phyloP scores from a whole-genome alignment of 2,797 vertebrate species.

The Eulemur albifrons region DNA sequence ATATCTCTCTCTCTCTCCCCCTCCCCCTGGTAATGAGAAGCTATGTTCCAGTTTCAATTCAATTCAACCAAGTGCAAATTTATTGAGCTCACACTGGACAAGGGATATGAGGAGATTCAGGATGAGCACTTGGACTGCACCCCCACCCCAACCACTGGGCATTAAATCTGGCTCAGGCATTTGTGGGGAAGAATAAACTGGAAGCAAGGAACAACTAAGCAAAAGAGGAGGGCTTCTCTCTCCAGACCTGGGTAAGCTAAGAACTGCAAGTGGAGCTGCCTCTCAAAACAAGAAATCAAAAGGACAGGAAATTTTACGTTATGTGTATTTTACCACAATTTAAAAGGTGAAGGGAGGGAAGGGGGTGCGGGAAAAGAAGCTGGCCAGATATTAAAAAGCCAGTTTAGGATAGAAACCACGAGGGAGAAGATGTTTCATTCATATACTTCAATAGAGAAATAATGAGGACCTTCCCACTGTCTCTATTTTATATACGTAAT shows the following conservation, averaged over 20 bases:
- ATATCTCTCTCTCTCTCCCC: neutral
- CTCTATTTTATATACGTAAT: neutral
- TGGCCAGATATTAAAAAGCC: neutral
- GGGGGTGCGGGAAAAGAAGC: neutral
- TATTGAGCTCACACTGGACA: slow-evolving; percentile 7
- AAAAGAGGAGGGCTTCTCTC: neutral
- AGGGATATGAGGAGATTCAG: neutral
- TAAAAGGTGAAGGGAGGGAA: neutral
- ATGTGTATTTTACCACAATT: neutral
- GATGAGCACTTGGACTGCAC: neutral
- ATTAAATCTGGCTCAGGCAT: neutral
- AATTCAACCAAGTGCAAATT: neutral
- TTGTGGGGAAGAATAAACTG: neutral
- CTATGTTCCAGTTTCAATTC: neutral
- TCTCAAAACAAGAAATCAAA: neutral
- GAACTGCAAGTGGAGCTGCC: neutral
- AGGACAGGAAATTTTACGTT: neutral
- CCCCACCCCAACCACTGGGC: neutral
- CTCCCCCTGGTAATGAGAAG: neutral
- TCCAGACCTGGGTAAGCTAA: neutral
- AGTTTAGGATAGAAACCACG: neutral
- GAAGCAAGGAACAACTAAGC: neutral
- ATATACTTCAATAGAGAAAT: neutral
- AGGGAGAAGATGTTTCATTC: neutral
- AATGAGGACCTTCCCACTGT: neutral